Conservation (phyloP, 2,888 invertebrate genomes). For the Aphidius colemani region DNA sequence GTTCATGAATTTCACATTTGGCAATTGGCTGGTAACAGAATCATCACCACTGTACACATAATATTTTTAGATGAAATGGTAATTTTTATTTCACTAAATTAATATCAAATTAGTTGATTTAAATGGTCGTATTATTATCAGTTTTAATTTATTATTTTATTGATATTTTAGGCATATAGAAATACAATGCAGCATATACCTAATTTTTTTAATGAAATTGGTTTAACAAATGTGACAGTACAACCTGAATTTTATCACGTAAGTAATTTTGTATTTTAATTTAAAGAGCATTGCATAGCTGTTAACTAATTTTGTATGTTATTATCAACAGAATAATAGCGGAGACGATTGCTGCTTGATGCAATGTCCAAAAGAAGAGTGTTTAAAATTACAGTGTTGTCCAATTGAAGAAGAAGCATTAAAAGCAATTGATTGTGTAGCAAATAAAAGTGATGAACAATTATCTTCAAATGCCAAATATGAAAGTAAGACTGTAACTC, state of each 20-base stretch:
- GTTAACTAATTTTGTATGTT: neutral
- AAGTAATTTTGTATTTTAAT: slow-evolving; percentile 8
- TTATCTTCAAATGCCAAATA: neutral
- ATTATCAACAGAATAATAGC: neutral
- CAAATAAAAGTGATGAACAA: neutral
- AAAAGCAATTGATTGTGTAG: neutral
- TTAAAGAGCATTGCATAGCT: too few species aligned
- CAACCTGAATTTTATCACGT: slow-evolving; percentile 78
- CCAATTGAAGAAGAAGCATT: neutral
- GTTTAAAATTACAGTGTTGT: too few species aligned
- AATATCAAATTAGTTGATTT: neutral
- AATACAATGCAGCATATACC: slow-evolving; percentile 68
- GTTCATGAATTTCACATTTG: slow-evolving; percentile 90
- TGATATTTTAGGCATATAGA: slow-evolving; percentile 62
- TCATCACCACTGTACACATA: slow-evolving; percentile 85
- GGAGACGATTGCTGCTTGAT: too few species aligned
- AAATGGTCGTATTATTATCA: neutral
- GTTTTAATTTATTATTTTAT: slow-evolving; percentile 20
- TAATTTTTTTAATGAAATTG: slow-evolving; percentile 78
- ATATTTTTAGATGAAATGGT: slow-evolving; percentile 71
- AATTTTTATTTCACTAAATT: slow-evolving; percentile 24
- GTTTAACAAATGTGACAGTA: slow-evolving; percentile 82
- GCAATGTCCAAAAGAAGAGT: too few species aligned
- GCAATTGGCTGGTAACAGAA: slow-evolving; percentile 79
- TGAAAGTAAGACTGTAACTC: too few species aligned